A percentile compares a stretch with the other conserved stretches of the same genome.
phyloP scores from a whole-genome alignment of 2,888 invertebrate genomes.

The Brachylomia viminalis region DNA sequence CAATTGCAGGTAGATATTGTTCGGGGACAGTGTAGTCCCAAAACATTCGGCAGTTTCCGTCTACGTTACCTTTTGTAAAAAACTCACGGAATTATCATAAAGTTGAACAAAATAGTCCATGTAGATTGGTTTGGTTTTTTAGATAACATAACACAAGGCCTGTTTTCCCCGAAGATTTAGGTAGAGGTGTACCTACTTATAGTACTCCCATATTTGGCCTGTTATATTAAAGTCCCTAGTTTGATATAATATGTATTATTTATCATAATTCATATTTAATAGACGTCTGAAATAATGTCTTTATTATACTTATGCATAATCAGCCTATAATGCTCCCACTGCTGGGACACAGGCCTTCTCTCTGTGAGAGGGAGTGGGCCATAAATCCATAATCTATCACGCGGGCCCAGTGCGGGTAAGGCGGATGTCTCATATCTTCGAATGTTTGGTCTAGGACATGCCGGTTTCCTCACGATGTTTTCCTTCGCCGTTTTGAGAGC shows the following conservation, averaged over 20 bases:
- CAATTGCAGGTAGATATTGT: slow-evolving; percentile 61
- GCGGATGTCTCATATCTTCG: not conserved
- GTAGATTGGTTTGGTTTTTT: not conserved
- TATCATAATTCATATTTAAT: not conserved
- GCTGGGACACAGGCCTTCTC: not conserved
- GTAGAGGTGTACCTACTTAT: too few species aligned
- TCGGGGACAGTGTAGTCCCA: slow-evolving; percentile 58
- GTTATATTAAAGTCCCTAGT: too few species aligned
- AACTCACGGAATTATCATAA: slow-evolving; percentile 41
- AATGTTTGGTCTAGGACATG: not conserved
- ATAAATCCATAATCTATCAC: not conserved
- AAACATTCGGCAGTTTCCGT: slow-evolving; percentile 46
- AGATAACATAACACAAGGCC: too few species aligned
- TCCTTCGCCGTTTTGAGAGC: not conserved
- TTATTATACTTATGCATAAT: not conserved
- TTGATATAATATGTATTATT: too few species aligned
- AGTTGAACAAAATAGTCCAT: not conserved
- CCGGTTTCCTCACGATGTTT: not conserved
- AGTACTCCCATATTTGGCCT: too few species aligned
- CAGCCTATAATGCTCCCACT: not conserved
- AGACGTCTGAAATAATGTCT: too few species aligned
- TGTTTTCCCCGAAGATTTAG: too few species aligned
- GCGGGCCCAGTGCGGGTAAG: not conserved
- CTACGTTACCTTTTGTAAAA: slow-evolving; percentile 31
- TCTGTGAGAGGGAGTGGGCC: not conserved